Percentiles rank a stretch among this genome's conserved stretches.
phyloP scores from a whole-genome alignment of 2,113 vertebrate species.

The Paralichthys olivaceus region DNA sequence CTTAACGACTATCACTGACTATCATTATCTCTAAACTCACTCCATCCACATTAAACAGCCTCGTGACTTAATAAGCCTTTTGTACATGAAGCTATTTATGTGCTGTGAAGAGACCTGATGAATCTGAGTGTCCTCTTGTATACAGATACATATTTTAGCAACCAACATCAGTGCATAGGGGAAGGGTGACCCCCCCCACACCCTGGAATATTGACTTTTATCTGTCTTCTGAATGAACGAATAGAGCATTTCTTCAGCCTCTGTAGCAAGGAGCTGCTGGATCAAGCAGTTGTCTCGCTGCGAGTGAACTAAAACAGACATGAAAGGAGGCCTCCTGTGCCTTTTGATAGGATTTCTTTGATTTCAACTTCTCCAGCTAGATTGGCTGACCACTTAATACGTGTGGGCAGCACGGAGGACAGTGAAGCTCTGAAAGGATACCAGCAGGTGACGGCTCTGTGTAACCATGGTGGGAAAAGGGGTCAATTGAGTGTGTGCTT shows the following conservation, averaged over 20 bases:
- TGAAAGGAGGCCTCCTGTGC: conserved; percentile 20
- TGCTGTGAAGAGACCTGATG: background rate
- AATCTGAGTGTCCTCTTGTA: conserved; percentile 4
- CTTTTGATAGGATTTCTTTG: conserved; percentile 34
- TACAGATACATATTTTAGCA: conserved; percentile 16
- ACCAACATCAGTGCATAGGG: background rate
- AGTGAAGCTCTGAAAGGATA: background rate
- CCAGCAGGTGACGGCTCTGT: background rate
- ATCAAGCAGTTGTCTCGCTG: conserved; percentile 26
- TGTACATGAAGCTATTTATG: background rate
- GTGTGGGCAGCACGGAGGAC: background rate
- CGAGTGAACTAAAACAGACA: conserved; percentile 7
- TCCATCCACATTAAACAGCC: background rate
- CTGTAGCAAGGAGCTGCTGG: conserved; percentile 7
- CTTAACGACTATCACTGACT: conserved; percentile 27
- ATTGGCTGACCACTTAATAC: conserved; percentile 21
- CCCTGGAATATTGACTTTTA: background rate
- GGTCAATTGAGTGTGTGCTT: conserved; percentile 12
- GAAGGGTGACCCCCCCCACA: background rate
- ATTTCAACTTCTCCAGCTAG: conserved; percentile 17
- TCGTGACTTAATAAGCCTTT: background rate
- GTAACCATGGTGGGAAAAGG: background rate
- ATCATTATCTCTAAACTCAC: conserved; percentile 28
- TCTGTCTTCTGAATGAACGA: conserved; percentile 8
- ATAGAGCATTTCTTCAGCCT: conserved; percentile 2